Conservation (phyloP, 2,113 vertebrate species). For the Nyctereutes procyonoides region DNA sequence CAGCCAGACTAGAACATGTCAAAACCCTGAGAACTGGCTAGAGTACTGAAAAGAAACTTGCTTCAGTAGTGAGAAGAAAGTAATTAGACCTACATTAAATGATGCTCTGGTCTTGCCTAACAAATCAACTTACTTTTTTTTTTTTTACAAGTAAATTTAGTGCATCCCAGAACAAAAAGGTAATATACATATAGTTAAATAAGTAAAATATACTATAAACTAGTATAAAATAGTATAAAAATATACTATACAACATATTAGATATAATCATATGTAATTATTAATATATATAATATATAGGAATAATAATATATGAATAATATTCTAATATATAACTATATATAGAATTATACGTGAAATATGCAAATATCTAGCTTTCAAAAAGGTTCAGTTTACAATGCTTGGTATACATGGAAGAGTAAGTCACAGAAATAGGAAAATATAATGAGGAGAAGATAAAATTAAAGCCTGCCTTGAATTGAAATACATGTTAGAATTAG, state of each 20-base stretch:
- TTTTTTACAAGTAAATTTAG: not conserved
- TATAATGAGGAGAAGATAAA: not conserved
- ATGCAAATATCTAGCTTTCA: not conserved
- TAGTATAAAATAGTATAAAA: not conserved
- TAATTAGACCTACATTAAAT: slow-evolving; percentile 29
- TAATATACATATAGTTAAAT: not conserved
- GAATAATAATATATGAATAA: no score
- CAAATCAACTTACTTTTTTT: not conserved
- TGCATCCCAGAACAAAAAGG: not conserved
- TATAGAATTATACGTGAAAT: not conserved
- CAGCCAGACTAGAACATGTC: not conserved
- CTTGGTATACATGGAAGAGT: not conserved
- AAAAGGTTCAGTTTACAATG: not conserved
- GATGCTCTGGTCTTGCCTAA: not conserved
- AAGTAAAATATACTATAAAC: not conserved
- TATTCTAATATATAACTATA: not conserved
- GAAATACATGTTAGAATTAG: not conserved
- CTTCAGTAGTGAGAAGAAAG: not conserved
- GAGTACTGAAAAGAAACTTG: not conserved
- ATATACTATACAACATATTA: not conserved
- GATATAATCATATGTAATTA: no score
- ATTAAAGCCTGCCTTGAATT: not conserved
- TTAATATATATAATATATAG: no score
- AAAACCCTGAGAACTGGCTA: not conserved
- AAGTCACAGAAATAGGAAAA: not conserved